A percentile compares a stretch with the other conserved stretches of the same genome.
Conservation (phyloP, 2,888 invertebrate genomes). For the Apoda limacodes region DNA sequence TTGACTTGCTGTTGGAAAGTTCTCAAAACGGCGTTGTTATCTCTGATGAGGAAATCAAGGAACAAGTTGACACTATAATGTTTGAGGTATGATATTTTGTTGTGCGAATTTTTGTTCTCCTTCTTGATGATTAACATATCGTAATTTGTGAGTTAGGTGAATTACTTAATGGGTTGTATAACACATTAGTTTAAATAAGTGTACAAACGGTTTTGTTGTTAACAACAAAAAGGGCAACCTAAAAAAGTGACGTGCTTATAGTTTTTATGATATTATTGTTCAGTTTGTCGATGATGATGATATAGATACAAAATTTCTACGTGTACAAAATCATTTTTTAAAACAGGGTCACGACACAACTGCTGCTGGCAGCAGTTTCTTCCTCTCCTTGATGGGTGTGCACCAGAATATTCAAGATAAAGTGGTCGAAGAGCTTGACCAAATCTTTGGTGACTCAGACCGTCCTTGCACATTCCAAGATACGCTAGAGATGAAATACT, state of each 20-base stretch:
- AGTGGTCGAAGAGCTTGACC: constrained; percentile 78
- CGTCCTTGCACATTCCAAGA: constrained; percentile 84
- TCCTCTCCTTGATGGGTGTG: constrained; percentile 81
- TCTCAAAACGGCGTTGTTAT: constrained; percentile 78
- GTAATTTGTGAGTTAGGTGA: too few species aligned
- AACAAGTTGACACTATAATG: constrained; percentile 89
- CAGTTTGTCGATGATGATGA: constrained; percentile 9
- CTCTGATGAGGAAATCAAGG: constrained; percentile 82
- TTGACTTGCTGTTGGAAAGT: constrained; percentile 86
- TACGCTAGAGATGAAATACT: constrained; percentile 86
- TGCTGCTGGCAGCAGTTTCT: constrained; percentile 84
- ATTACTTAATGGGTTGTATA: too few species aligned
- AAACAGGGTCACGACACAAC: constrained; percentile 84
- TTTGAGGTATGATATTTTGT: constrained; percentile 83
- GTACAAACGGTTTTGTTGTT: background rate
- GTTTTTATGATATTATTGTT: constrained; percentile 2
- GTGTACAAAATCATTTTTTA: constrained; percentile 2
- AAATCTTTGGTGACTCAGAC: constrained; percentile 81
- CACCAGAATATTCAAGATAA: constrained; percentile 80
- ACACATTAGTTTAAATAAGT: constrained; percentile 1
- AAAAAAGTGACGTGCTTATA: too few species aligned
- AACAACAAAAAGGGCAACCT: constrained; percentile 1
- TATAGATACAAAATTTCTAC: constrained; percentile 4
- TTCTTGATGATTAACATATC: too few species aligned
- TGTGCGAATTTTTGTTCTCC: too few species aligned